Evolutionary conservation across 2,888 invertebrate genomes (phyloP).

Genomic region (Heterodera filipjevi): DNA sequence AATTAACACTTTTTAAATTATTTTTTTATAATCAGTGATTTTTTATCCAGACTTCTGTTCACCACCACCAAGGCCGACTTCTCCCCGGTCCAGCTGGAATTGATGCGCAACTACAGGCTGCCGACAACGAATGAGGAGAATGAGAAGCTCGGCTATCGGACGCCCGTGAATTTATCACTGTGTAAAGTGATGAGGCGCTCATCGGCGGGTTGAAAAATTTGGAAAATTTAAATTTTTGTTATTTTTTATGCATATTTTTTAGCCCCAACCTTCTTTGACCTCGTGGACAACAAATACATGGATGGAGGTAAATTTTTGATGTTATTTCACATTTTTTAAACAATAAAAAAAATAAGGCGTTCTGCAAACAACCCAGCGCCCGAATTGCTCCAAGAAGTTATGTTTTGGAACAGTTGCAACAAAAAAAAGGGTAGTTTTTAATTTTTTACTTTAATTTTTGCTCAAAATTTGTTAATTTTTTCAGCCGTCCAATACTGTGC

Average conservation of each 20-base stretch:
- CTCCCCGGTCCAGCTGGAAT: constrained; percentile 88
- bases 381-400: constrained; percentile 89
- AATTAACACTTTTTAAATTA: too few relatives aligned
- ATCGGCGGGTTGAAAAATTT: constrained; percentile 73
- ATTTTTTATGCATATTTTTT: background rate
- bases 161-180: constrained; percentile 73
- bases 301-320: constrained; percentile 52
- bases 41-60: constrained; percentile 72
- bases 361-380: constrained; percentile 86
- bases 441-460: background rate
- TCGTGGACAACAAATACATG: constrained; percentile 65
- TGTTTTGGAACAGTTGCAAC: constrained; percentile 83
- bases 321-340: background rate
- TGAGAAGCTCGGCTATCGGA: constrained; percentile 53
- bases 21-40: constrained; percentile 10
- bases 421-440: constrained; percentile 69
- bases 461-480: background rate
- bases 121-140: constrained; percentile 58
- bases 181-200: constrained; percentile 93
- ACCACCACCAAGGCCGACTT: constrained; percentile 87
- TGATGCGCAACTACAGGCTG: constrained; percentile 84
- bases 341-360: background rate
- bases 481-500: constrained; percentile 71
- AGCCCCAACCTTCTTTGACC: constrained; percentile 89
- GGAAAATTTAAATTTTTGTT: background rate